These are phyloP conservation scores for Drosophila anomelani DNA, from an alignment of 2,888 invertebrate species.

Conservation along the genomic window DNA sequence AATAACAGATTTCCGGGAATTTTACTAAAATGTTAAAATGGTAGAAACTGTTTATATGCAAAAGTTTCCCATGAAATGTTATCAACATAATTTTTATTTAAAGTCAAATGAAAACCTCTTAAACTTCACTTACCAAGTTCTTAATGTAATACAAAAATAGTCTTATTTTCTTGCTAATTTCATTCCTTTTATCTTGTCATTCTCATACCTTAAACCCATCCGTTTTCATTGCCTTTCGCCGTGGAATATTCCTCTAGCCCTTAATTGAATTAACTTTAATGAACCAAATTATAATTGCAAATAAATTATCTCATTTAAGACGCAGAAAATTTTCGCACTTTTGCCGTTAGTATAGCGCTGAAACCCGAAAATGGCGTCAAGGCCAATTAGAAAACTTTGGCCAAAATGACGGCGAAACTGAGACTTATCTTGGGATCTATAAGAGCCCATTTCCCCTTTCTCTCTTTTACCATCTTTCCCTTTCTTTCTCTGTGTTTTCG, in stretches of 20 bases:
- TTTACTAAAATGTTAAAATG: not conserved
- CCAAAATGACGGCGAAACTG: slow-evolving; percentile 26
- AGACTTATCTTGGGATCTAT: slow-evolving; percentile 26
- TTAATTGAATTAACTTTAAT: slow-evolving; percentile 46
- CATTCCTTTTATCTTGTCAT: slow-evolving; percentile 17
- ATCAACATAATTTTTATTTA: not conserved
- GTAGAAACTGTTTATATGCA: not conserved
- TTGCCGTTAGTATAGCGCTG: slow-evolving; percentile 19
- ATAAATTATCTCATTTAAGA: slow-evolving; percentile 45
- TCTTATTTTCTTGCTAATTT: not conserved
- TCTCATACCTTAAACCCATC: not conserved
- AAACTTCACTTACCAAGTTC: not conserved
- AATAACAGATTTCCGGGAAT: not conserved
- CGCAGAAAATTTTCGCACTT: slow-evolving; percentile 25
- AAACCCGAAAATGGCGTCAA: slow-evolving; percentile 36
- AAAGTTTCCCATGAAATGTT: not conserved
- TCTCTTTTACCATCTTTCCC: not conserved
- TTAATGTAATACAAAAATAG: not conserved
- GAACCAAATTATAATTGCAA: slow-evolving; percentile 51
- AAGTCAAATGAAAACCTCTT: not conserved
- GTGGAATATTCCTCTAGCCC: not conserved
- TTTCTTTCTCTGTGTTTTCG: not conserved
- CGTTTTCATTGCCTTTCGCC: slow-evolving; percentile 6
- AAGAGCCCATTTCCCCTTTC: slow-evolving; percentile 13
- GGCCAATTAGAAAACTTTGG: slow-evolving; percentile 49